These are phyloP conservation scores for Pholis gunnellus DNA, from an alignment of 2,113 vertebrate genomes.

Conservation along the genomic window DNA sequence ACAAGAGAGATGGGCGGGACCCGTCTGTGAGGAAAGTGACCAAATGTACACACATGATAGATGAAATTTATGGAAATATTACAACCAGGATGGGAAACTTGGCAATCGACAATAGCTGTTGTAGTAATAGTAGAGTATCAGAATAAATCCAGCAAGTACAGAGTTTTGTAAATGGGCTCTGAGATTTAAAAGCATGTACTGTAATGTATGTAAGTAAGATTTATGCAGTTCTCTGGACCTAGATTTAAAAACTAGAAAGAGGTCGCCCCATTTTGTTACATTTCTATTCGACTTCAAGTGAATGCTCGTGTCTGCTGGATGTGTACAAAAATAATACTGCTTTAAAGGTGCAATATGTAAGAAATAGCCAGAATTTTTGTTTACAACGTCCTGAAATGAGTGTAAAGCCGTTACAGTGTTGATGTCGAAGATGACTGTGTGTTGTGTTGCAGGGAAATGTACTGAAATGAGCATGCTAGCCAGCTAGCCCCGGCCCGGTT, in stretches of 20 bases:
- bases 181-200: background rate
- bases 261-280: background rate
- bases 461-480: background rate
- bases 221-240: background rate
- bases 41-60: background rate
- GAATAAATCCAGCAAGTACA: background rate
- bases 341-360: too few species aligned
- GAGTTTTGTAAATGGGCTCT: background rate
- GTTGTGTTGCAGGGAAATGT: background rate
- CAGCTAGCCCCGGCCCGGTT: too few species aligned
- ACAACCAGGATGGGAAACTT: slow-evolving; percentile 8
- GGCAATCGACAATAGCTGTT: background rate
- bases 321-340: too few species aligned
- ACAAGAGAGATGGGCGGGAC: background rate
- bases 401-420: background rate
- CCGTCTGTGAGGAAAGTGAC: background rate
- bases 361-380: too few species aligned
- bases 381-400: too few species aligned
- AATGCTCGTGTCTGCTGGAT: too few species aligned
- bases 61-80: slow-evolving; percentile 2
- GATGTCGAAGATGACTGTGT: background rate
- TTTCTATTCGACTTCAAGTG: background rate
- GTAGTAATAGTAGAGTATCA: background rate
- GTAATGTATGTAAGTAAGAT: background rate
- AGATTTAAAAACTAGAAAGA: background rate